Evolutionary conservation across 2,888 invertebrate genomes (phyloP).

Genomic region (Phalera bucephala): DNA sequence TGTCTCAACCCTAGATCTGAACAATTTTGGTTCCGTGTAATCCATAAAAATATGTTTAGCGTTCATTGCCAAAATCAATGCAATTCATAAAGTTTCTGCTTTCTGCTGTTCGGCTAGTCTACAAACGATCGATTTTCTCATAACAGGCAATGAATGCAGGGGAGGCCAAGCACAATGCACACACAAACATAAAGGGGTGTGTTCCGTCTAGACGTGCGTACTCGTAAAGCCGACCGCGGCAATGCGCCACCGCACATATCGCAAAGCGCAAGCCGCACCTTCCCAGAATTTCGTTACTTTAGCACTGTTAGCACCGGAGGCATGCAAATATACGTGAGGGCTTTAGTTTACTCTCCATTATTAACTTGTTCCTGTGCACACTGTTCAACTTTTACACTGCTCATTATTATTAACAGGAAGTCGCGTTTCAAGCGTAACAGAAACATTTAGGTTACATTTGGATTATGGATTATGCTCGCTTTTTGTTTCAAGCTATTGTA

Average conservation of each 20-base stretch:
- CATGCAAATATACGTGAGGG: slow-evolving; percentile 5
- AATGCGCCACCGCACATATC: slow-evolving; percentile 11
- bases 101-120: too few species aligned
- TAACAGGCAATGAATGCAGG: background rate
- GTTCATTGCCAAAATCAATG: too few species aligned
- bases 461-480: too few species aligned
- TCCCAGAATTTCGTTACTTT: slow-evolving; percentile 12
- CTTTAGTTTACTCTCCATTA: slow-evolving; percentile 1
- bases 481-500: too few species aligned
- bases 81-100: too few species aligned
- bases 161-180: slow-evolving; percentile 14
- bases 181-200: slow-evolving; percentile 13
- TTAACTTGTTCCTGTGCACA: slow-evolving; percentile 2
- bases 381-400: background rate
- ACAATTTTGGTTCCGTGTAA: too few species aligned
- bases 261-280: background rate
- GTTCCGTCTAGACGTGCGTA: slow-evolving; percentile 57
- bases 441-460: background rate
- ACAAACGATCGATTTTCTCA: background rate
- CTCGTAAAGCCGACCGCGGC: slow-evolving; percentile 19
- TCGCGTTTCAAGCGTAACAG: background rate
- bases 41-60: too few species aligned
- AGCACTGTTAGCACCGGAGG: slow-evolving; percentile 2
- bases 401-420: background rate
- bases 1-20: too few species aligned